These are phyloP conservation scores for Arvicola amphibius DNA, from an alignment of 2,797 vertebrate species.

Conservation along the genomic window DNA sequence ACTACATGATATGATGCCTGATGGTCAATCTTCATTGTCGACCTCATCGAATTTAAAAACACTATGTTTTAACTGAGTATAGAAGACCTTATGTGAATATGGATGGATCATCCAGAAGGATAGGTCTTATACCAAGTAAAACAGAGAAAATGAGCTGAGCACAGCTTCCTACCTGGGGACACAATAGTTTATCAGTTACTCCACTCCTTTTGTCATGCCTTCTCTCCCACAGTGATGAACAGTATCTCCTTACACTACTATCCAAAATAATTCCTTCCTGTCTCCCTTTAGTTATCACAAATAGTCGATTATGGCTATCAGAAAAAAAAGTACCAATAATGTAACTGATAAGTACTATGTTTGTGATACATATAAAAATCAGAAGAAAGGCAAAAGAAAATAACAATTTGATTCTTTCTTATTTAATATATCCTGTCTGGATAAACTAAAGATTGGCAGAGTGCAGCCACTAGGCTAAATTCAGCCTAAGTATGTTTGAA, in stretches of 20 bases:
- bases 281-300: neutral
- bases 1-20: neutral
- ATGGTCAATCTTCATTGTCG: neutral
- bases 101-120: neutral
- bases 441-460: neutral
- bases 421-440: neutral
- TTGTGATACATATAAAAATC: neutral
- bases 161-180: neutral
- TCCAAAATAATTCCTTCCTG: neutral
- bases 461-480: neutral
- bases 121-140: neutral
- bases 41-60: neutral
- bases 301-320: neutral
- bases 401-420: neutral
- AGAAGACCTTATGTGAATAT: neutral
- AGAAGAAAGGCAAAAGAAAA: neutral
- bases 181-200: too few relatives aligned
- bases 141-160: neutral
- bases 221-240: neutral
- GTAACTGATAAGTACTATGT: neutral
- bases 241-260: neutral
- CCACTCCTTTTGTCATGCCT: neutral
- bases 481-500: accelerated
- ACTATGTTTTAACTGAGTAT: neutral
- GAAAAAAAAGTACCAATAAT: neutral